These are phyloP conservation scores for Pandemis corylana DNA, from an alignment of 2,888 invertebrate species.

Conservation along the genomic window DNA sequence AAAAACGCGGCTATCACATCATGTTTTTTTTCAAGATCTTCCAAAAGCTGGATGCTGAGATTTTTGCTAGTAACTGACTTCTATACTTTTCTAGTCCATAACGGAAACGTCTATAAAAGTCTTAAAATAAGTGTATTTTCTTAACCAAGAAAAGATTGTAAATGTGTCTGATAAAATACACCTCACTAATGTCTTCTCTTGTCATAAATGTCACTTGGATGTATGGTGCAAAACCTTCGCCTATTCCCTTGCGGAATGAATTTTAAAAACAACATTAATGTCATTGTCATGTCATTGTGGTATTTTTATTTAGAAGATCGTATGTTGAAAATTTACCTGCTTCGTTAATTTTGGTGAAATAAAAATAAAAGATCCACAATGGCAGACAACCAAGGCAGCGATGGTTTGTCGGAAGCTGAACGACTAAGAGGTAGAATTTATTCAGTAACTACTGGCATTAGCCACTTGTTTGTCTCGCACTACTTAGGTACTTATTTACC, in stretches of 20 bases:
- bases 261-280: no score
- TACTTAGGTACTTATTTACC: no score
- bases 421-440: slow-evolving; percentile 66
- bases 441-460: neutral
- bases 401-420: slow-evolving; percentile 72
- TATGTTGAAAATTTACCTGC: neutral
- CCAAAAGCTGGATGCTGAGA: neutral
- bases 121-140: neutral
- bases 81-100: neutral
- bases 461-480: neutral
- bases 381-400: slow-evolving; percentile 71
- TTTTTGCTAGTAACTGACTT: neutral
- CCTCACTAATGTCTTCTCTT: slow-evolving; percentile 7
- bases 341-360: neutral
- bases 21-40: slow-evolving; percentile 7
- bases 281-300: neutral
- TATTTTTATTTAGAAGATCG: neutral
- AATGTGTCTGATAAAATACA: slow-evolving; percentile 23
- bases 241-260: no score
- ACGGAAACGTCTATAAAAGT: neutral
- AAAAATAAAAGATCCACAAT: slow-evolving; percentile 48
- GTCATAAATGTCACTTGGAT: no score
- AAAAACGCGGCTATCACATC: slow-evolving; percentile 17
- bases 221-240: no score
- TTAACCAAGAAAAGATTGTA: neutral